Percentiles rank a stretch among this genome's conserved stretches.
Evolutionary conservation across 2,888 invertebrate species (phyloP).

Genomic region (Agriopis marginaria): DNA sequence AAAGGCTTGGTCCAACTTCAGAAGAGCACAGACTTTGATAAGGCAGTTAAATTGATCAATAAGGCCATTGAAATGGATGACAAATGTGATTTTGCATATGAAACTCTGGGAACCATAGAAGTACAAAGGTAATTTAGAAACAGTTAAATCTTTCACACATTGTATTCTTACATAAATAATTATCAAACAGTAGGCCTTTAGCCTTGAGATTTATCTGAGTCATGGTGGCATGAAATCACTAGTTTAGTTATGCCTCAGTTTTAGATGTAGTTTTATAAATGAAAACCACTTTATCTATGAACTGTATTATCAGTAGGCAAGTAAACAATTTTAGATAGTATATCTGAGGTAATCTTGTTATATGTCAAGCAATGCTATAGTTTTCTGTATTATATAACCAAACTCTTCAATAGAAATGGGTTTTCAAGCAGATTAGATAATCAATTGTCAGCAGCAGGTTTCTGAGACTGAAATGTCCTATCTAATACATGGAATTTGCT

Average conservation of each 20-base stretch:
- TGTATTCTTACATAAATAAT: constrained; percentile 17
- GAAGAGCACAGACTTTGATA: constrained; percentile 93
- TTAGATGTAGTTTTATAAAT: constrained; percentile 13
- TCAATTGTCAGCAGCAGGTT: background rate
- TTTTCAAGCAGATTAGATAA: constrained; percentile 16
- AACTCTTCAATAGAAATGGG: constrained; percentile 12
- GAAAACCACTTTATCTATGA: constrained; percentile 34
- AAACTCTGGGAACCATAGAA: constrained; percentile 97
- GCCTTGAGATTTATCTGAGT: constrained; percentile 29
- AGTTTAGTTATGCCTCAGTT: constrained; percentile 14
- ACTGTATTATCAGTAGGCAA: constrained; percentile 43
- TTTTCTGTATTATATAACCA: constrained; percentile 23
- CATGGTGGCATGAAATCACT: constrained; percentile 26
- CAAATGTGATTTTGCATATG: constrained; percentile 97
- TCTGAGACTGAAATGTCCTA: background rate
- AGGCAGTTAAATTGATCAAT: constrained; percentile 91
- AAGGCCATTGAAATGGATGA: constrained; percentile 95
- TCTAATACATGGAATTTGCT: background rate
- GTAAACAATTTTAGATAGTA: constrained; percentile 45
- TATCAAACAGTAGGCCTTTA: constrained; percentile 16
- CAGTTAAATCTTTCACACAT: constrained; percentile 3
- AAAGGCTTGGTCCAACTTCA: constrained; percentile 93
- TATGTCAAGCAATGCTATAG: constrained; percentile 15
- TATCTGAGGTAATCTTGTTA: constrained; percentile 26
- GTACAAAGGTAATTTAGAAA: constrained; percentile 92